These are phyloP conservation scores for Lucinisca nassula DNA, from an alignment of 2,888 invertebrate species.

Conservation along the genomic window DNA sequence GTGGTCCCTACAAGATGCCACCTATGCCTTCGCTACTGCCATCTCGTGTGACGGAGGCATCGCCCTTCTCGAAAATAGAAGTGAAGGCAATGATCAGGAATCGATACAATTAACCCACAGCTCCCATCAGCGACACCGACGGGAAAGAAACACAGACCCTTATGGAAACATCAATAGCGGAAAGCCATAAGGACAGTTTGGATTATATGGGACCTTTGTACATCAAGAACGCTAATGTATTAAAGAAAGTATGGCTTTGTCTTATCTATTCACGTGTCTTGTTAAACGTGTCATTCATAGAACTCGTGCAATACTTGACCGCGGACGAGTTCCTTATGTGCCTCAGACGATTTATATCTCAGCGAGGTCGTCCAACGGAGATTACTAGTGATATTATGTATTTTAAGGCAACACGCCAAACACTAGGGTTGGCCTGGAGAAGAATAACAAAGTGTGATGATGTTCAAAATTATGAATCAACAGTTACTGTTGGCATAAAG, in stretches of 20 bases:
- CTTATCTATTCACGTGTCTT: background rate
- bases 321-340: background rate
- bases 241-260: background rate
- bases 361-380: background rate
- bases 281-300: background rate
- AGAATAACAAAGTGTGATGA: background rate
- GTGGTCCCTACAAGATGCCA: background rate
- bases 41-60: background rate
- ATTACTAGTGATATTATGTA: background rate
- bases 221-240: background rate
- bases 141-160: no score
- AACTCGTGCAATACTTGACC: background rate
- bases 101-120: no score
- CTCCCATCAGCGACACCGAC: no score
- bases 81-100: no score
- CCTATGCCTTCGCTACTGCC: background rate
- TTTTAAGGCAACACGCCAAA: background rate
- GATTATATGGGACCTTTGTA: background rate
- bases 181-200: no score
- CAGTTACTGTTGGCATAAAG: background rate
- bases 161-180: no score
- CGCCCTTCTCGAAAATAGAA: background rate
- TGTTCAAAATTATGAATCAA: background rate
- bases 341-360: background rate
- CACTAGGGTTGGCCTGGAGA: background rate